These are phyloP conservation scores for Lapara coniferarum DNA, from an alignment of 2,888 invertebrate species.

Conservation along the genomic window DNA sequence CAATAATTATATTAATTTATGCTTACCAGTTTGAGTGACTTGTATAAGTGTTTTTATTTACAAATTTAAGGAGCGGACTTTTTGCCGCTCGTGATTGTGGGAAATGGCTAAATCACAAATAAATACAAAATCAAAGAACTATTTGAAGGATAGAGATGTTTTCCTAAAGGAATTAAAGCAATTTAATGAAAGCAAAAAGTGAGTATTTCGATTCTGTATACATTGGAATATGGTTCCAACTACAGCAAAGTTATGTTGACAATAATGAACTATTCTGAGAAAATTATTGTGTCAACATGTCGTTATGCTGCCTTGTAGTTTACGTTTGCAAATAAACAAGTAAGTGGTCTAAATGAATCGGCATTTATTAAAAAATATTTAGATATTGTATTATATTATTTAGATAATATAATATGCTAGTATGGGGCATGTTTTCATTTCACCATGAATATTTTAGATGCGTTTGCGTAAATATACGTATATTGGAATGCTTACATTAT, in stretches of 20 bases:
- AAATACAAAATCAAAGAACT: constrained; percentile 85
- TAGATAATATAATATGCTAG: no score
- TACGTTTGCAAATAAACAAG: not conserved
- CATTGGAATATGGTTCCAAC: constrained; percentile 79
- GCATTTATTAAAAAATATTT: not conserved
- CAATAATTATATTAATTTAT: not conserved
- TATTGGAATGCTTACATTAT: no score
- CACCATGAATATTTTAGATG: no score
- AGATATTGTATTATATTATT: not conserved
- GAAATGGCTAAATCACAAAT: constrained; percentile 79
- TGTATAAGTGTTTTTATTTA: not conserved
- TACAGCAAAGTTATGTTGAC: not conserved
- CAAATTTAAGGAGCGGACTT: not conserved
- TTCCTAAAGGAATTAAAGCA: constrained; percentile 94
- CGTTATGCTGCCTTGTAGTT: constrained; percentile 5
- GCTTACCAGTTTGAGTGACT: not conserved
- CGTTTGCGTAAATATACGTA: no score
- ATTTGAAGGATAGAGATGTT: constrained; percentile 89
- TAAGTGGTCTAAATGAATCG: not conserved
- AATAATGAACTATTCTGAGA: not conserved
- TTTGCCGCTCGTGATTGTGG: constrained; percentile 18
- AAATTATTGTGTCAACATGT: constrained; percentile 5
- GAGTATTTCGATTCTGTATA: constrained; percentile 64
- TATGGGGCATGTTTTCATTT: no score
- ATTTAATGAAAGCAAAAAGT: constrained; percentile 97